These are phyloP conservation scores for Apodemus speciosus DNA, from an alignment of 2,113 vertebrate genomes.

Conservation along the genomic window DNA sequence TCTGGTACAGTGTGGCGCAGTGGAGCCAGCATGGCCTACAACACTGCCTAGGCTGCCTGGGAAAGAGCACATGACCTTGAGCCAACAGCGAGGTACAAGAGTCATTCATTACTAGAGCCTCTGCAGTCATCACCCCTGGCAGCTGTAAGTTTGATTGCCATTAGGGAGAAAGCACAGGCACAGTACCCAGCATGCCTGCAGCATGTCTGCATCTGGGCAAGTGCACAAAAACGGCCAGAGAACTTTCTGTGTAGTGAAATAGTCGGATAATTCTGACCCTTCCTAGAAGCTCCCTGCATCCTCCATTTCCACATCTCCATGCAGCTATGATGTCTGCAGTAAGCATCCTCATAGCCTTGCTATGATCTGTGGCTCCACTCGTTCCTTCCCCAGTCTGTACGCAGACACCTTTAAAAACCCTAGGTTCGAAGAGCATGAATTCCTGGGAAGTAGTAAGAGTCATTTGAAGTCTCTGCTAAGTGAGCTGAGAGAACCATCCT, in stretches of 20 bases:
- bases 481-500: neutral
- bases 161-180: accelerated
- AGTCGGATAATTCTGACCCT: neutral
- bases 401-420: neutral
- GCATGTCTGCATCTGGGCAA: neutral
- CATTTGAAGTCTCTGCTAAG: neutral
- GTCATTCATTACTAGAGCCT: neutral
- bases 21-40: neutral
- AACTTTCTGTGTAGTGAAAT: neutral
- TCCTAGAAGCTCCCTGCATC: neutral
- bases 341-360: neutral
- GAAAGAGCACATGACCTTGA: neutral
- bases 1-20: neutral
- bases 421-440: neutral
- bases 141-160: neutral
- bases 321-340: neutral
- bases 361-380: neutral
- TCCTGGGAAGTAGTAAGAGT: neutral
- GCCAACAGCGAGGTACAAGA: neutral
- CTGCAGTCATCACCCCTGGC: neutral
- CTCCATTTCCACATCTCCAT: neutral
- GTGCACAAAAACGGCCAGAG: neutral
- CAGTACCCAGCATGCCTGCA: neutral
- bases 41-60: neutral
- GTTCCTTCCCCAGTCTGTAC: too few relatives aligned